phyloP scores from a whole-genome alignment of 2,888 invertebrate species.

The Standfussiana lucernea region DNA sequence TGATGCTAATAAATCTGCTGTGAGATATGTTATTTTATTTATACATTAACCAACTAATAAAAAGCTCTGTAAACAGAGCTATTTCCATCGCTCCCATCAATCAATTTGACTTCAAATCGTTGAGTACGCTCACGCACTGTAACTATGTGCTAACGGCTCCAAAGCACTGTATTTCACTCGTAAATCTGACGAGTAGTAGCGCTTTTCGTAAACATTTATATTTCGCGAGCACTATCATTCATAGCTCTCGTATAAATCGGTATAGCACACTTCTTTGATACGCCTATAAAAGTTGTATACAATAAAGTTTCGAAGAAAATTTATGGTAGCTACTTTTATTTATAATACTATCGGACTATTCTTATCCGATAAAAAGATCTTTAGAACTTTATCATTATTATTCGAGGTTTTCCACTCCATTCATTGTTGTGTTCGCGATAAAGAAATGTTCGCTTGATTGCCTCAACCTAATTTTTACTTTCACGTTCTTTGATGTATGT shows the following conservation, averaged over 20 bases:
- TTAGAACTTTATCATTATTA: constrained; percentile 46
- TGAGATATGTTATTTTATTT: constrained; percentile 1
- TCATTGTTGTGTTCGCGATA: constrained; percentile 40
- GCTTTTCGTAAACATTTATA: constrained; percentile 61
- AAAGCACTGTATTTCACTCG: constrained; percentile 43
- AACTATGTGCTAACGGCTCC: constrained; percentile 37
- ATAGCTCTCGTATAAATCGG: constrained; percentile 26
- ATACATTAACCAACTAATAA: constrained; percentile 11
- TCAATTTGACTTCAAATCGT: constrained; percentile 47
- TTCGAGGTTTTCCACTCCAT: constrained; percentile 27
- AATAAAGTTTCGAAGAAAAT: constrained; percentile 51
- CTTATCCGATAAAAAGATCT: constrained; percentile 46
- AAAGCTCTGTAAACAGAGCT: constrained; percentile 16
- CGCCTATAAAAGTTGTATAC: constrained; percentile 53
- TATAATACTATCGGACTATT: constrained; percentile 48
- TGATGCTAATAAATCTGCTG: constrained; percentile 5
- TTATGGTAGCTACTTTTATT: constrained; percentile 47
- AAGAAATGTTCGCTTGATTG: constrained; percentile 44
- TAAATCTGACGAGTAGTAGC: constrained; percentile 48
- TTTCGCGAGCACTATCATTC: constrained; percentile 57
- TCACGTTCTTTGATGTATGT: constrained; percentile 32
- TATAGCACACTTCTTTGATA: constrained; percentile 53
- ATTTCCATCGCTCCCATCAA: constrained; percentile 36
- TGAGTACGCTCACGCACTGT: constrained; percentile 29
- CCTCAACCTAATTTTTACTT: constrained; percentile 34